Conservation (phyloP, 1,140 invertebrate genomes). For the Eubasilissa regina region DNA sequence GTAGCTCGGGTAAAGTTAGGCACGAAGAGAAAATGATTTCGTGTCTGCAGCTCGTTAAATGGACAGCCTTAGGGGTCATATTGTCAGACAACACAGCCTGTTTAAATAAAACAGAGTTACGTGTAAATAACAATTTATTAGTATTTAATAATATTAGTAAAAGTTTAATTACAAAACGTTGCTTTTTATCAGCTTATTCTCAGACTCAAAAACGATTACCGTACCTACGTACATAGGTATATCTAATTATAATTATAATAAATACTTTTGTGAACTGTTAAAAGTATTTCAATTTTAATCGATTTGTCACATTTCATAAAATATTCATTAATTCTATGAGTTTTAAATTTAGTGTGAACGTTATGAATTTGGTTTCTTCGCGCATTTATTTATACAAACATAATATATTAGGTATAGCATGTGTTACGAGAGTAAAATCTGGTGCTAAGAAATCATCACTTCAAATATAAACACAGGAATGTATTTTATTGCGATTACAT, state of each 20-base stretch:
- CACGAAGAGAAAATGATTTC: slow-evolving; percentile 33
- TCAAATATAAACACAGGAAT: slow-evolving; percentile 34
- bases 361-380: slow-evolving; percentile 2
- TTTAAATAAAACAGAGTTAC: background rate
- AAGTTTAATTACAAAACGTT: too few species aligned
- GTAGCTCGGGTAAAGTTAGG: background rate
- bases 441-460: slow-evolving; percentile 33
- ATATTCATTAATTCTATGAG: too few species aligned
- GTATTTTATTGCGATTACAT: slow-evolving; percentile 31
- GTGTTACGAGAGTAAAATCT: slow-evolving; percentile 22
- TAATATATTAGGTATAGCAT: slow-evolving; percentile 1
- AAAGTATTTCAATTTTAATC: too few species aligned
- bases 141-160: too few species aligned
- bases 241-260: too few species aligned
- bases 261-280: too few species aligned
- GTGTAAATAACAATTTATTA: too few species aligned
- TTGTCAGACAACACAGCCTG: slow-evolving; percentile 7
- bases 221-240: too few species aligned
- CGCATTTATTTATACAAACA: slow-evolving; percentile 16
- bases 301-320: too few species aligned
- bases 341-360: too few species aligned
- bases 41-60: slow-evolving; percentile 6
- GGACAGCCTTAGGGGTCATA: background rate
- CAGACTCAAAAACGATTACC: too few species aligned
- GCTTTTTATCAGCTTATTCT: too few species aligned